These are phyloP conservation scores for Ormyrus nitidulus DNA, from an alignment of 2,888 invertebrate species.

Conservation along the genomic window DNA sequence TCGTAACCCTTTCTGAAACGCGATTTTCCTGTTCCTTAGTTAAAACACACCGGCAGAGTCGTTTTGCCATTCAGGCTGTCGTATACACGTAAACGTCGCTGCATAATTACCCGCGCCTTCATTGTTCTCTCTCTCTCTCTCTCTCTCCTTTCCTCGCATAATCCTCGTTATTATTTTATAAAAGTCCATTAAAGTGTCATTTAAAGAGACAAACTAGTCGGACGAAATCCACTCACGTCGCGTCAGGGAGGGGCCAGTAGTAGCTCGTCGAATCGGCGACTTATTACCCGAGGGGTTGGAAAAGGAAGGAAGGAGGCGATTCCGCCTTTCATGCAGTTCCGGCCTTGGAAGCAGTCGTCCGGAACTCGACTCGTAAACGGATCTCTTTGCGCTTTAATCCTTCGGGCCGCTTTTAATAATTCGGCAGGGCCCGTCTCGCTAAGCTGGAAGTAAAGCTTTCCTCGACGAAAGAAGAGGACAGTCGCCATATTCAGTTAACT, in stretches of 20 bases:
- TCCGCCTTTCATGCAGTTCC: conserved; percentile 28
- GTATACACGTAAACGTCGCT: no score
- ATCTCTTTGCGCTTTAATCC: conserved; percentile 57
- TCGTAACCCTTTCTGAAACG: background rate
- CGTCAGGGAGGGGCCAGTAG: no score
- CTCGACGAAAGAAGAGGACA: background rate
- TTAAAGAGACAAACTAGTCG: conserved; percentile 27
- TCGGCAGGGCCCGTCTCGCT: conserved; percentile 29
- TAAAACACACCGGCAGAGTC: background rate
- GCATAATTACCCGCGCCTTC: background rate
- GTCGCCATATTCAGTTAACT: conserved; percentile 57
- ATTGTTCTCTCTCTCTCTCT: background rate
- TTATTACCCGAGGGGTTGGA: conserved; percentile 20
- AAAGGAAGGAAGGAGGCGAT: background rate
- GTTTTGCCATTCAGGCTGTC: background rate
- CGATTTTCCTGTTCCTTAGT: background rate
- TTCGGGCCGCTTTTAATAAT: conserved; percentile 57
- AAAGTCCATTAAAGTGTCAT: conserved; percentile 32
- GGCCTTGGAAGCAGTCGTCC: conserved; percentile 15
- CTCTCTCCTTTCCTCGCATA: background rate
- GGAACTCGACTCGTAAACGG: conserved; percentile 51
- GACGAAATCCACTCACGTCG: conserved; percentile 28
- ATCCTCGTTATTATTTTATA: conserved; percentile 31
- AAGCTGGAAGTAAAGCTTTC: conserved; percentile 9
- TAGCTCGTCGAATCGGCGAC: conserved; percentile 30